Percentiles rank a stretch among this genome's conserved stretches.
These are phyloP conservation scores for Sminthurides aquaticus DNA, from an alignment of 2,888 invertebrate genomes.

Conservation along the genomic window DNA sequence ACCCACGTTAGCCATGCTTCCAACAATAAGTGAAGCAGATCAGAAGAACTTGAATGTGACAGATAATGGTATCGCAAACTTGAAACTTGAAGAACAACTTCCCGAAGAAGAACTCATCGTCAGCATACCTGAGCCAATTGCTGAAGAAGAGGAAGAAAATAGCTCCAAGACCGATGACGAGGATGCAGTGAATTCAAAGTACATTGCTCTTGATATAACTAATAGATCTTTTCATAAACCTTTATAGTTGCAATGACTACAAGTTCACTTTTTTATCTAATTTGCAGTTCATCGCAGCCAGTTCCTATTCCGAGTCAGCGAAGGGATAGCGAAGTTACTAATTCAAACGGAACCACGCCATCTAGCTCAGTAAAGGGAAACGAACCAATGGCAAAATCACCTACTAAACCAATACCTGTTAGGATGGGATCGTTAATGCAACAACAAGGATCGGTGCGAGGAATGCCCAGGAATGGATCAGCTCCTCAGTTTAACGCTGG, in stretches of 20 bases:
- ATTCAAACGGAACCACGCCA: constrained; percentile 19
- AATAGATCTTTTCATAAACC: background rate
- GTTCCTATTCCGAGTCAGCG: constrained; percentile 23
- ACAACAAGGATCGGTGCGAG: constrained; percentile 16
- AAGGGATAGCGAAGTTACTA: constrained; percentile 35
- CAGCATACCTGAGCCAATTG: constrained; percentile 39
- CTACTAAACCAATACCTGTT: constrained; percentile 37
- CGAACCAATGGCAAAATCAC: constrained; percentile 14
- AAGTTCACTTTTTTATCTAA: no score
- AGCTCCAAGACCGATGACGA: constrained; percentile 11
- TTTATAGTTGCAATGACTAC: background rate
- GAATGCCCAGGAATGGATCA: constrained; percentile 43
- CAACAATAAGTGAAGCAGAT: constrained; percentile 75
- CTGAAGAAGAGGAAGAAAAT: constrained; percentile 38
- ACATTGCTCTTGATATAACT: no score
- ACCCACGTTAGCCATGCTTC: constrained; percentile 75
- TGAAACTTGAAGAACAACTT: constrained; percentile 13
- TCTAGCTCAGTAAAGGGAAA: constrained; percentile 12
- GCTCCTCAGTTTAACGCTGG: constrained; percentile 42
- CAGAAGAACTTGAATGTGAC: background rate
- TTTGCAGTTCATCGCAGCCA: constrained; percentile 18
- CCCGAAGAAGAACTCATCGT: constrained; percentile 22
- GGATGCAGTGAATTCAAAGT: constrained; percentile 6
- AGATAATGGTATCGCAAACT: constrained; percentile 3
- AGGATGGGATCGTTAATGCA: constrained; percentile 29